A percentile compares a stretch with the other conserved stretches of the same genome.
Evolutionary conservation across 1,140 invertebrate genomes (phyloP).

Genomic region (Goniozus legneri): DNA sequence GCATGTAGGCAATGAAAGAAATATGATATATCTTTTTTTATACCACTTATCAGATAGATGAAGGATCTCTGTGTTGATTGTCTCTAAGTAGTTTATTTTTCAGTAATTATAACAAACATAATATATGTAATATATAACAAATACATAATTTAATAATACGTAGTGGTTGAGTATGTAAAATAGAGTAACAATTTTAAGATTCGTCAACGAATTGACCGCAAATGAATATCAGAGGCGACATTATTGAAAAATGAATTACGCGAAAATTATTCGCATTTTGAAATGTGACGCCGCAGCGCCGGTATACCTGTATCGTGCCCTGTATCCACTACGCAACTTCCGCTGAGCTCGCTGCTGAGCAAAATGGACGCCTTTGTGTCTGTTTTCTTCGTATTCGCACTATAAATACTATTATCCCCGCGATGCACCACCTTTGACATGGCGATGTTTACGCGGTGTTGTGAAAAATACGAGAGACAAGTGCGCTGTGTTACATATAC

Average conservation of each 20-base stretch:
- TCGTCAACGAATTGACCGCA: no score
- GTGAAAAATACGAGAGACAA: slow-evolving; percentile 29
- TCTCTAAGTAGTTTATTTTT: not conserved
- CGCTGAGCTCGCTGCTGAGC: slow-evolving; percentile 47
- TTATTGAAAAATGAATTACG: no score
- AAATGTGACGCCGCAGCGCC: slow-evolving; percentile 25
- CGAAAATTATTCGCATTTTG: slow-evolving; percentile 16
- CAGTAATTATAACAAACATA: not conserved
- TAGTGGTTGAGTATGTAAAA: no score
- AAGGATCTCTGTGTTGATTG: not conserved
- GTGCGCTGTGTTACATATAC: slow-evolving; percentile 17
- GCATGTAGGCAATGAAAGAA: no score
- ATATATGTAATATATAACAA: not conserved
- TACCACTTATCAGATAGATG: not conserved
- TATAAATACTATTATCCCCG: slow-evolving; percentile 45
- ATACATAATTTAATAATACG: no score
- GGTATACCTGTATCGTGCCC: slow-evolving; percentile 35
- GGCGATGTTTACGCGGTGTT: slow-evolving; percentile 33
- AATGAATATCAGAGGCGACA: no score
- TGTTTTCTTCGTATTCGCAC: slow-evolving; percentile 50
- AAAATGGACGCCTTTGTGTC: slow-evolving; percentile 58
- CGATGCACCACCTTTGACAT: slow-evolving; percentile 33
- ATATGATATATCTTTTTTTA: no score
- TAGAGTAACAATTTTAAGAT: no score
- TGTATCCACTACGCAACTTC: slow-evolving; percentile 50